These are phyloP conservation scores for Lagopus leucura DNA, from an alignment of 2,113 vertebrate species.

Conservation along the genomic window DNA sequence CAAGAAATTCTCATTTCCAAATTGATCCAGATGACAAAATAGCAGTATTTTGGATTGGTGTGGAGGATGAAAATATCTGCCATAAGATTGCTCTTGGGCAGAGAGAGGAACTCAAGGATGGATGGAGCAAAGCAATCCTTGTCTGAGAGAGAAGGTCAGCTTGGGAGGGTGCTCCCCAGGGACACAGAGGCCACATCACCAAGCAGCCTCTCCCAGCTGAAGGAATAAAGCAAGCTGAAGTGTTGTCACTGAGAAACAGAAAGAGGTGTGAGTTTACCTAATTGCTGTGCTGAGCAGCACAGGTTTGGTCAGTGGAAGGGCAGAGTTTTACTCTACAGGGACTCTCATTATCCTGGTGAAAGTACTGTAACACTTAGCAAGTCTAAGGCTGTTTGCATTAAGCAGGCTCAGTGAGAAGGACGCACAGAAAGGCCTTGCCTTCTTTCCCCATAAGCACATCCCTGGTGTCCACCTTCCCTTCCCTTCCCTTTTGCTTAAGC, in stretches of 20 bases:
- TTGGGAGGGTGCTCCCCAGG: background rate
- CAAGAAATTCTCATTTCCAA: background rate
- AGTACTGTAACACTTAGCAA: background rate
- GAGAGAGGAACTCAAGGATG: background rate
- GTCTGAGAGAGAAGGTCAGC: background rate
- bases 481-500: background rate
- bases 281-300: accelerated
- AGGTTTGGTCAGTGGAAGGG: background rate
- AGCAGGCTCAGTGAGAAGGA: background rate
- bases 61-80: background rate
- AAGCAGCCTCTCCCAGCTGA: background rate
- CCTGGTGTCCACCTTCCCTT: background rate
- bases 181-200: too few species aligned
- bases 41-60: background rate
- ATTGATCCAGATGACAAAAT: background rate
- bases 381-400: background rate
- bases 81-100: background rate
- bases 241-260: accelerated
- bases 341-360: background rate
- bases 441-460: background rate
- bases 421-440: background rate
- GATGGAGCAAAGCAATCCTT: background rate
- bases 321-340: background rate
- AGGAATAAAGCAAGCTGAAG: background rate
- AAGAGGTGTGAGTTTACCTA: background rate